Base-by-base conservation (phyloP, 2,113 vertebrate genomes). In the Poeciliopsis prolifica region DNA sequence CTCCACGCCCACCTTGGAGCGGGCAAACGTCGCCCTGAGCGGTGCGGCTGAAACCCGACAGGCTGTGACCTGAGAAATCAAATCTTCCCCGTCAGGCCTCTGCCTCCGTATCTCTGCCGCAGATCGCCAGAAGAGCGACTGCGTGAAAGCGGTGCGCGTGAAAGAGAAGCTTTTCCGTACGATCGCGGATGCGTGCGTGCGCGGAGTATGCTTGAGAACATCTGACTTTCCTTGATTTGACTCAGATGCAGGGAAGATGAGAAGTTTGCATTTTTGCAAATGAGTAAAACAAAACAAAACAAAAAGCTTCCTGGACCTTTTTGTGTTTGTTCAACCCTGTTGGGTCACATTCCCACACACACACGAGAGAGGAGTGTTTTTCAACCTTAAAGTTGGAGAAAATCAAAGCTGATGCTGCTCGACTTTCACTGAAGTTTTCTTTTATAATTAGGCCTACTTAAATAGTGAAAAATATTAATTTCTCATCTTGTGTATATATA, bases 11-110 rank as follows among this genome's bases (percentile, higher is more conserved):
- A 10, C 13, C 19, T 64, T 15, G 15, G 11, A 65, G 63, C 75
- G 54, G 7, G 17, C 37, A n/a, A 74, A 64, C 54, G 2, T 17
- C 8, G 10, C 62, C 60, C 5, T 71, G 33, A 51, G 69, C 44
- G 75, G 44, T 60, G 77, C 40, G 72, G 63, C 65, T 72, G 60
- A 70, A 76, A 70, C 60, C 73, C 37, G 65, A 64, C 75, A 62
- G 83, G 37, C 83, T 75, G 83, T 70, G 80, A 77, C 82, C 80
- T 67, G 85, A 64, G 74, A 71, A 58, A 66, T 74, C 74, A 84
- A 84, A 65, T 82, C 65, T 63, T 51, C 77, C 74, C 72, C 8
- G 58, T 83, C 78, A 66, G 60, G 65, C 26, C 33, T 61, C 66
- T 44, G 14, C 15, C 29, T 24, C 29, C 26, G 24, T 28, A 28